Conservation (phyloP, 1,140 invertebrate genomes). For the Drosophila orena region DNA sequence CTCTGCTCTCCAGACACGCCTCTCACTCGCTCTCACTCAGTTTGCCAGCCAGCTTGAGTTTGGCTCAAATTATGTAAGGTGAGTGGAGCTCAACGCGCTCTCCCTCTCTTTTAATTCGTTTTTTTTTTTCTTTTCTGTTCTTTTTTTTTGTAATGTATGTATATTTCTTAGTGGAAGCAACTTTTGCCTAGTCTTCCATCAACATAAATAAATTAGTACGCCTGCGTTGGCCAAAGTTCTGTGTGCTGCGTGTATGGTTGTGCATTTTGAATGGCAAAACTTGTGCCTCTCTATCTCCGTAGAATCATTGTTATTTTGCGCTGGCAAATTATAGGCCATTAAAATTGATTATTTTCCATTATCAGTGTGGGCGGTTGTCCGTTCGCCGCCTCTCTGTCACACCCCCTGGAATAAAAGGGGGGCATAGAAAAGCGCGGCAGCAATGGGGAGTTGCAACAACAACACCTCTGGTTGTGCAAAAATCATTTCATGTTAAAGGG, state of each 20-base stretch:
- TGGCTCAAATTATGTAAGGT: constrained; percentile 69
- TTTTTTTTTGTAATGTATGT: background rate
- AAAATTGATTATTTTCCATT: constrained; percentile 77
- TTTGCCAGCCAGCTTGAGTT: constrained; percentile 25
- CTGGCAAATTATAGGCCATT: constrained; percentile 71
- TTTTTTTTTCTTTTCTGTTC: too few species aligned
- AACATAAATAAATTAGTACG: constrained; percentile 53
- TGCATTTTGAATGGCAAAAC: constrained; percentile 42
- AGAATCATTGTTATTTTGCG: constrained; percentile 67
- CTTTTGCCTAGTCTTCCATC: constrained; percentile 51
- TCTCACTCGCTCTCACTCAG: constrained; percentile 51
- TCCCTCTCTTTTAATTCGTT: background rate
- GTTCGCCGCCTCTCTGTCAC: constrained; percentile 8
- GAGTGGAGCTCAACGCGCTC: constrained; percentile 20
- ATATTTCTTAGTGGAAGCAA: constrained; percentile 50
- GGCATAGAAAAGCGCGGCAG: background rate
- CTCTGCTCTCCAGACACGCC: constrained; percentile 23
- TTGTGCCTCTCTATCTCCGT: constrained; percentile 53
- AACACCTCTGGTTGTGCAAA: constrained; percentile 15
- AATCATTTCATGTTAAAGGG: constrained; percentile 1
- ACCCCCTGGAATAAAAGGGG: background rate
- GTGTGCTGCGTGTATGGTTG: constrained; percentile 15
- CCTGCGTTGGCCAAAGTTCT: constrained; percentile 24
- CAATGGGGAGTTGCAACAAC: constrained; percentile 11
- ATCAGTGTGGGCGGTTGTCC: constrained; percentile 40